These are phyloP conservation scores for Lithophane leautieri DNA, from an alignment of 2,888 invertebrate genomes.

Conservation along the genomic window DNA sequence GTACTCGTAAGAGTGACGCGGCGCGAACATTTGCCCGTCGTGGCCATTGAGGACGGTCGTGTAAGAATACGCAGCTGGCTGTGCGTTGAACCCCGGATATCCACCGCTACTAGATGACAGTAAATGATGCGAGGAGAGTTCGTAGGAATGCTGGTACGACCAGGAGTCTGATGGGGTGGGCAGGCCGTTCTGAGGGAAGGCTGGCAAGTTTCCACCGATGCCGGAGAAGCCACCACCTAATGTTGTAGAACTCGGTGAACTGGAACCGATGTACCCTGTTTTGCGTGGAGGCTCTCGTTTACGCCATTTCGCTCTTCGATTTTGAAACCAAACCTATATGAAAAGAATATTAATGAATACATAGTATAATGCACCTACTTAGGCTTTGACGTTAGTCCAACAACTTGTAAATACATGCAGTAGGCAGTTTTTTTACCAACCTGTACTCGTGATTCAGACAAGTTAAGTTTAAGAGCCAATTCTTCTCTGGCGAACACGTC, in stretches of 20 bases:
- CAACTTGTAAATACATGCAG: not conserved
- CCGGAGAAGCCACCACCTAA: slow-evolving; percentile 91
- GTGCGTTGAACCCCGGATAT: slow-evolving; percentile 92
- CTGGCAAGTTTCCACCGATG: slow-evolving; percentile 86
- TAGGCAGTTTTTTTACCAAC: slow-evolving; percentile 67
- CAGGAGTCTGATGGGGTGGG: slow-evolving; percentile 94
- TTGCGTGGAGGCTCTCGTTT: slow-evolving; percentile 98
- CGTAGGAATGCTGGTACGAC: slow-evolving; percentile 95
- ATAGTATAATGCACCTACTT: not conserved
- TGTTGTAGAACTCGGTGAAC: slow-evolving; percentile 92
- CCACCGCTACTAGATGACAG: slow-evolving; percentile 93
- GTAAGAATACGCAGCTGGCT: slow-evolving; percentile 91
- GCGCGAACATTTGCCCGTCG: slow-evolving; percentile 93
- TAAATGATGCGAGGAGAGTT: slow-evolving; percentile 94
- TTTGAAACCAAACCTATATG: slow-evolving; percentile 96
- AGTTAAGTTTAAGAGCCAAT: slow-evolving; percentile 96
- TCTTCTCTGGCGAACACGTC: slow-evolving; percentile 99
- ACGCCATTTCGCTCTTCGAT: slow-evolving; percentile 98
- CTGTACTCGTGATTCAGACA: slow-evolving; percentile 94
- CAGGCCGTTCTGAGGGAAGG: slow-evolving; percentile 91
- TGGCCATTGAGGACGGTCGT: slow-evolving; percentile 93
- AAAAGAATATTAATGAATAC: slow-evolving; percentile 18
- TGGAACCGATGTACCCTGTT: slow-evolving; percentile 94
- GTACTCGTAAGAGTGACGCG: slow-evolving; percentile 91
- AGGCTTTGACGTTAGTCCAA: not conserved